phyloP scores from a whole-genome alignment of 2,113 vertebrate genomes.

The Cygnus buccinator region DNA sequence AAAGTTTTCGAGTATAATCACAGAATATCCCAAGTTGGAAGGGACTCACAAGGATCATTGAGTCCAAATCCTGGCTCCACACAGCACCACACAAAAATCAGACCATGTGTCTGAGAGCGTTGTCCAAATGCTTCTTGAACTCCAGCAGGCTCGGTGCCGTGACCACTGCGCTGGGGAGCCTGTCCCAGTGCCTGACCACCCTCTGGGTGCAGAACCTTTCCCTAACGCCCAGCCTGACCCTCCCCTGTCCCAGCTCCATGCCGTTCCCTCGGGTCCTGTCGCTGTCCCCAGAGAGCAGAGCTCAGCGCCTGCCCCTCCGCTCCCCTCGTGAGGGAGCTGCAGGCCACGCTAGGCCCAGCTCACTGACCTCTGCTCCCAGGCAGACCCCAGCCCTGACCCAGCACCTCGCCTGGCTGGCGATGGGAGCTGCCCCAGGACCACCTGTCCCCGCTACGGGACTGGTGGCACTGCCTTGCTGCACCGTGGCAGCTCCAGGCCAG shows the following conservation, averaged over 20 bases:
- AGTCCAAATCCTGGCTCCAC: too few relatives aligned
- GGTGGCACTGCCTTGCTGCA: not conserved
- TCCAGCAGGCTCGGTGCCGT: too few relatives aligned
- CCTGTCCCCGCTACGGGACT: not conserved
- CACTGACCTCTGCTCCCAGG: not conserved
- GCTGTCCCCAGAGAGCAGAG: not conserved
- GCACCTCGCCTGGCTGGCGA: not conserved
- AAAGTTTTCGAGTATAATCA: not conserved
- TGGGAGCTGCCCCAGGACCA: not conserved
- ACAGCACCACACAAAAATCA: too few relatives aligned
- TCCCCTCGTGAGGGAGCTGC: not conserved
- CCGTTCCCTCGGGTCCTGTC: not conserved
- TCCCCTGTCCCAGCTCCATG: not conserved
- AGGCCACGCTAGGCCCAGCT: not conserved
- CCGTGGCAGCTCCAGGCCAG: not conserved
- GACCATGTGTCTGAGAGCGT: too few relatives aligned
- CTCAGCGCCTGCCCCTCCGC: not conserved
- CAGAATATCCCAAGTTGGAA: too few relatives aligned
- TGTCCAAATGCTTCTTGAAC: too few relatives aligned
- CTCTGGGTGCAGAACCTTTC: not conserved
- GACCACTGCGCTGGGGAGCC: too few relatives aligned
- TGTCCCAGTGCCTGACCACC: too few relatives aligned
- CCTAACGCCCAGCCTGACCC: not conserved
- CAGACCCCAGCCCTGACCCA: not conserved
- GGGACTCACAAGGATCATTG: too few relatives aligned